A percentile compares a stretch with the other conserved stretches of the same genome.
Evolutionary conservation across 1,140 invertebrate genomes (phyloP).

Genomic region (Drosophila dunni): DNA sequence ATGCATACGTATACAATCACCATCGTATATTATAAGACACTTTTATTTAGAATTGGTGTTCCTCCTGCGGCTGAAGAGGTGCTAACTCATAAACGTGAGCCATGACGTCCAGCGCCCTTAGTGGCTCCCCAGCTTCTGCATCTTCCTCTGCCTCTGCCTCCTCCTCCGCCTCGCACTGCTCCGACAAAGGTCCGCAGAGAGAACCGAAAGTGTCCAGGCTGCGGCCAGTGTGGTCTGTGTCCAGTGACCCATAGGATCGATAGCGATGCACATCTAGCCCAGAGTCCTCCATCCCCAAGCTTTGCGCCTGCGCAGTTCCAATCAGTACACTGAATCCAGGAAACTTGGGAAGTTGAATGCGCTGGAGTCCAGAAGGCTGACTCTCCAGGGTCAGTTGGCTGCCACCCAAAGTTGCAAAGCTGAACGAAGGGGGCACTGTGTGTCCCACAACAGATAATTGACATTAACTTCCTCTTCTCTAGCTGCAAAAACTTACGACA

Average conservation of each 20-base stretch:
- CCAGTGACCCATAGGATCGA: constrained; percentile 70
- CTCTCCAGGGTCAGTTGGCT: constrained; percentile 72
- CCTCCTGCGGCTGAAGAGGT: constrained; percentile 38
- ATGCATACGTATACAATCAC: constrained; percentile 52
- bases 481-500: constrained; percentile 59
- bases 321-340: constrained; percentile 72
- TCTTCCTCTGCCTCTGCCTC: constrained; percentile 26
- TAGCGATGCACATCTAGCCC: constrained; percentile 66
- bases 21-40: constrained; percentile 56
- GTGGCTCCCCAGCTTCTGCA: neutral
- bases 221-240: constrained; percentile 70
- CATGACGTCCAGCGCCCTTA: constrained; percentile 32
- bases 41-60: constrained; percentile 62
- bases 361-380: constrained; percentile 40
- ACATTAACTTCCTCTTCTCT: neutral
- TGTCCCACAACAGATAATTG: neutral
- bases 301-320: constrained; percentile 62
- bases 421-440: constrained; percentile 79
- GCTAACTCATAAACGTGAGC: constrained; percentile 46
- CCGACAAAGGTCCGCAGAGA: constrained; percentile 65
- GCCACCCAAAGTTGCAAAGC: constrained; percentile 74
- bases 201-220: constrained; percentile 77
- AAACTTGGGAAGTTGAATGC: constrained; percentile 75
- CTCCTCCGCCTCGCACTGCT: constrained; percentile 50
- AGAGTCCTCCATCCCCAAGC: constrained; percentile 57